Evolutionary conservation across 2,888 invertebrate genomes (phyloP).

Genomic region (Phoronis australis): DNA sequence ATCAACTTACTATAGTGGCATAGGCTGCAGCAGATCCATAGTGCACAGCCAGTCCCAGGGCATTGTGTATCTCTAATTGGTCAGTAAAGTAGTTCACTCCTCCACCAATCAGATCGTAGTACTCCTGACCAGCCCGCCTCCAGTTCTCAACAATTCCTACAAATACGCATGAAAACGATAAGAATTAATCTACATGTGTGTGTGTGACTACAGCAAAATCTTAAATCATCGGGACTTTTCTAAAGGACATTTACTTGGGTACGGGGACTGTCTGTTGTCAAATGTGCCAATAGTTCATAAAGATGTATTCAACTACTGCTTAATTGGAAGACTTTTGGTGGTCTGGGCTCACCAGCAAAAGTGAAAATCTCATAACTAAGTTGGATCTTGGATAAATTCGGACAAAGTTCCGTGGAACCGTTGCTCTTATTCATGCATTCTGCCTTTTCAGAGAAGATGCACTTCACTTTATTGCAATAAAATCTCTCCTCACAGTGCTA

Average conservation of each 20-base stretch:
- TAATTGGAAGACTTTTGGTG: too few relatives aligned
- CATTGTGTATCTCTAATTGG: conserved; percentile 42
- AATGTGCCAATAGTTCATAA: background rate
- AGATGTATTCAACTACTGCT: background rate
- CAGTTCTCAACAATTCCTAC: conserved; percentile 43
- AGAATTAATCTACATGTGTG: background rate
- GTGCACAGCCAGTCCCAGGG: conserved; percentile 44
- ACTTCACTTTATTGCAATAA: too few relatives aligned
- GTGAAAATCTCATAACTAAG: too few relatives aligned
- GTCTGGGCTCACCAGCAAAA: too few relatives aligned
- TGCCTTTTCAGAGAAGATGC: too few relatives aligned
- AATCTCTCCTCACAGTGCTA: too few relatives aligned
- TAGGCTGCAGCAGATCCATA: conserved; percentile 44
- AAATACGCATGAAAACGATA: conserved; percentile 1
- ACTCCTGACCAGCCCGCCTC: conserved; percentile 41
- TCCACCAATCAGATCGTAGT: conserved; percentile 26
- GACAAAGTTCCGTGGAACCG: too few relatives aligned
- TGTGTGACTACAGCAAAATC: background rate
- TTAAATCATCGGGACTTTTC: background rate
- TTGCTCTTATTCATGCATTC: too few relatives aligned
- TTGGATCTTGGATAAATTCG: too few relatives aligned
- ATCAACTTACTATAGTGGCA: conserved; percentile 40
- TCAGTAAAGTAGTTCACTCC: conserved; percentile 50
- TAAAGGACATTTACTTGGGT: background rate
- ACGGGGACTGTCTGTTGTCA: background rate